Evolutionary conservation across 2,797 vertebrate species (phyloP).

Genomic region (Rallus crepitans): DNA sequence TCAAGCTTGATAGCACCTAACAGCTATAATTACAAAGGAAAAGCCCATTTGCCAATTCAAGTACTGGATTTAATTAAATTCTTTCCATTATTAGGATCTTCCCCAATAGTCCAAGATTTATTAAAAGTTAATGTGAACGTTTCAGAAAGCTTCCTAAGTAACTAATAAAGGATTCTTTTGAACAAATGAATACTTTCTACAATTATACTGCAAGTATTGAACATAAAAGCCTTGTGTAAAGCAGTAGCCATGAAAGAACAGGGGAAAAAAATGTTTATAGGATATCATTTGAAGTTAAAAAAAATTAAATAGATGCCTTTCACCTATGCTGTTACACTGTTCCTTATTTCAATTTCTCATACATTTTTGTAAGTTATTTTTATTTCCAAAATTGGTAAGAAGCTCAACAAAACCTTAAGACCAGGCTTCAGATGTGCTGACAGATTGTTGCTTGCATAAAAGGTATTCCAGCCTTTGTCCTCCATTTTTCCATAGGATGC

Average conservation of each 20-base stretch:
- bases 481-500: not conserved
- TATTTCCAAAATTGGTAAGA: not conserved
- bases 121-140: constrained; percentile 4
- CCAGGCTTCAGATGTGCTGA: not conserved
- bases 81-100: constrained; percentile 1
- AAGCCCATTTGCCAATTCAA: not conserved
- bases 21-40: not conserved
- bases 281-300: not conserved
- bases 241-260: not conserved
- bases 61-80: constrained; percentile 9
- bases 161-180: not conserved
- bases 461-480: not conserved
- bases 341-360: not conserved
- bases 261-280: not conserved
- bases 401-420: not conserved
- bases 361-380: not conserved
- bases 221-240: not conserved
- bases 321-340: not conserved
- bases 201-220: not conserved
- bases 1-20: not conserved
- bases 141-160: not conserved
- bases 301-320: not conserved
- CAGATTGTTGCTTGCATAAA: not conserved
- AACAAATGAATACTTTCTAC: not conserved
- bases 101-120: not conserved